Evolutionary conservation across 2,797 vertebrate species (phyloP).

Genomic region (Avahi laniger): DNA sequence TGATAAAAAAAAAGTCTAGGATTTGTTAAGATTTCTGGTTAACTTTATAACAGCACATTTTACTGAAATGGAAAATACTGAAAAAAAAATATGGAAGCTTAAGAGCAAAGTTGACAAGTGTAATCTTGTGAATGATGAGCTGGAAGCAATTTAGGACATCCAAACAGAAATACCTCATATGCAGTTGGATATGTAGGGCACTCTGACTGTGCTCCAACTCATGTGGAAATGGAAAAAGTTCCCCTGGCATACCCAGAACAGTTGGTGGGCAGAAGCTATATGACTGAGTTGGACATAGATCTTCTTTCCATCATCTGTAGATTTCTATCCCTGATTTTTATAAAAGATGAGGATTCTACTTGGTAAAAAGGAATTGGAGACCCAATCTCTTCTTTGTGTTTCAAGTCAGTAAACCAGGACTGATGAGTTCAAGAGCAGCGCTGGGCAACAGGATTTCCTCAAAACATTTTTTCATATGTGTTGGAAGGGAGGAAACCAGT

Average conservation of each 20-base stretch:
- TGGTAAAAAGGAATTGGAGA: neutral
- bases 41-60: neutral
- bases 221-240: neutral
- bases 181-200: neutral
- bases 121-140: neutral
- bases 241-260: neutral
- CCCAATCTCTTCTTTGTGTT: neutral
- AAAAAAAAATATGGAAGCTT: neutral
- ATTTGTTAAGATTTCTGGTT: neutral
- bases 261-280: no score
- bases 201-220: neutral
- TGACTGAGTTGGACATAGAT: neutral
- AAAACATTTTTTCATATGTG: neutral
- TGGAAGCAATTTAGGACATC: neutral
- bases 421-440: neutral
- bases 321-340: neutral
- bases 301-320: neutral
- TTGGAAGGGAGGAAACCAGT: neutral
- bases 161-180: neutral
- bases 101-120: neutral
- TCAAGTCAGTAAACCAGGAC: neutral
- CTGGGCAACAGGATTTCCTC: neutral
- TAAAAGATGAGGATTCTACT: neutral
- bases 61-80: neutral
- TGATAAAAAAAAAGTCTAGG: neutral